Conservation (phyloP, 2,797 vertebrate species). For the Emys orbicularis region DNA sequence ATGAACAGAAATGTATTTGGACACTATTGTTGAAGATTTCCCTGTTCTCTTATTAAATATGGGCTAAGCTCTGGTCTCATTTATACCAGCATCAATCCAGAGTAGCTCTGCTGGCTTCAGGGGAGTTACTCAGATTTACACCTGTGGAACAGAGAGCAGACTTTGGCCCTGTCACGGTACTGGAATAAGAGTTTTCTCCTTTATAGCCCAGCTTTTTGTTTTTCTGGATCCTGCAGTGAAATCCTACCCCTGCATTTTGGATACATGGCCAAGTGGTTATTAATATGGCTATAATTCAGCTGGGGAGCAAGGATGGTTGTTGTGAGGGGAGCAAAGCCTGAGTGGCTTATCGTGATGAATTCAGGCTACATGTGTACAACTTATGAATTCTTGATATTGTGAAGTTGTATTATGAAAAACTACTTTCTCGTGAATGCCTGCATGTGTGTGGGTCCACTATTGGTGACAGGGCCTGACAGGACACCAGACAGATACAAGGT, state of each 20-base stretch:
- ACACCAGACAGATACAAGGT: background rate
- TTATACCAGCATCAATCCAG: background rate
- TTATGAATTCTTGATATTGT: background rate
- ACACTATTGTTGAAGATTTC: background rate
- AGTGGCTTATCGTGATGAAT: constrained; percentile 3
- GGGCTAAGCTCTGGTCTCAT: background rate
- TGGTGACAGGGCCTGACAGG: background rate
- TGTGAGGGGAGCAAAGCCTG: constrained; percentile 32
- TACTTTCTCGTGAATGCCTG: background rate
- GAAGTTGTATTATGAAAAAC: background rate
- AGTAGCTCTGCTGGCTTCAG: background rate
- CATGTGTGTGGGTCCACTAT: background rate
- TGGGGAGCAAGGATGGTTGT: background rate
- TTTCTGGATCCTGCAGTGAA: background rate
- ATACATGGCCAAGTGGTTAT: constrained; percentile 28
- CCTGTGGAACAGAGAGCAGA: background rate
- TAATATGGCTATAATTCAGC: constrained; percentile 36
- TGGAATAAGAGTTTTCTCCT: background rate
- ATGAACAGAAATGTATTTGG: background rate
- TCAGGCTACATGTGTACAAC: background rate
- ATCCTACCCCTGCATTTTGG: background rate
- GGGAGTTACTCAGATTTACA: background rate
- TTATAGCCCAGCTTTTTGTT: background rate
- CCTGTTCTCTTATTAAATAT: background rate
- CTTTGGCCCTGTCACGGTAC: accelerated